phyloP scores from a whole-genome alignment of 1,140 invertebrate genomes.

The Chironomus striatipennis region DNA sequence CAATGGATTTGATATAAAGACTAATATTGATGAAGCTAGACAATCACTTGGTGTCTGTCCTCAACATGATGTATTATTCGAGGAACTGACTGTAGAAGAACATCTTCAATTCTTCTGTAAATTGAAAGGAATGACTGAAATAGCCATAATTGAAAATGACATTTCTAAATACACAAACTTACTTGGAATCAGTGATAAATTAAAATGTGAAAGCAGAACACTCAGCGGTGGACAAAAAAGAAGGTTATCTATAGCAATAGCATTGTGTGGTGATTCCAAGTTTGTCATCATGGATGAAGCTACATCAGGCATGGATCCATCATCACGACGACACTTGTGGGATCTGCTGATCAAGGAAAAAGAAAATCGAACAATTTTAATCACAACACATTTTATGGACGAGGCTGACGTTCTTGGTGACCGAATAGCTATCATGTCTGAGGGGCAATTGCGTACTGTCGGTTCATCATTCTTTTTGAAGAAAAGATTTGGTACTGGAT shows the following conservation, averaged over 20 bases:
- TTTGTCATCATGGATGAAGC: slow-evolving; percentile 80
- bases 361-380: slow-evolving; percentile 58
- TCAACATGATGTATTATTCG: slow-evolving; percentile 86
- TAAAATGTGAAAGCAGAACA: slow-evolving; percentile 25
- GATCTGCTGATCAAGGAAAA: slow-evolving; percentile 55
- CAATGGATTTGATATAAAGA: slow-evolving; percentile 52
- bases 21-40: slow-evolving; percentile 46
- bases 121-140: slow-evolving; percentile 51
- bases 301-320: slow-evolving; percentile 83
- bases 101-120: slow-evolving; percentile 76
- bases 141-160: slow-evolving; percentile 40
- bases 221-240: slow-evolving; percentile 79
- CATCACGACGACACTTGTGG: slow-evolving; percentile 78
- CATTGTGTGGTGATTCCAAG: slow-evolving; percentile 52
- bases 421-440: slow-evolving; percentile 76
- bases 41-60: slow-evolving; percentile 72
- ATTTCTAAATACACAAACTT: slow-evolving; percentile 51
- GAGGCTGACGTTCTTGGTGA: slow-evolving; percentile 89
- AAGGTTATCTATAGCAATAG: slow-evolving; percentile 64
- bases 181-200: slow-evolving; percentile 48
- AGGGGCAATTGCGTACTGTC: slow-evolving; percentile 55
- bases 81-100: slow-evolving; percentile 75
- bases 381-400: slow-evolving; percentile 94
- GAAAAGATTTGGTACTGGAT: slow-evolving; percentile 56
- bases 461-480: slow-evolving; percentile 57